These are phyloP conservation scores for Falco rusticolus DNA, from an alignment of 2,797 vertebrate species.

Conservation along the genomic window DNA sequence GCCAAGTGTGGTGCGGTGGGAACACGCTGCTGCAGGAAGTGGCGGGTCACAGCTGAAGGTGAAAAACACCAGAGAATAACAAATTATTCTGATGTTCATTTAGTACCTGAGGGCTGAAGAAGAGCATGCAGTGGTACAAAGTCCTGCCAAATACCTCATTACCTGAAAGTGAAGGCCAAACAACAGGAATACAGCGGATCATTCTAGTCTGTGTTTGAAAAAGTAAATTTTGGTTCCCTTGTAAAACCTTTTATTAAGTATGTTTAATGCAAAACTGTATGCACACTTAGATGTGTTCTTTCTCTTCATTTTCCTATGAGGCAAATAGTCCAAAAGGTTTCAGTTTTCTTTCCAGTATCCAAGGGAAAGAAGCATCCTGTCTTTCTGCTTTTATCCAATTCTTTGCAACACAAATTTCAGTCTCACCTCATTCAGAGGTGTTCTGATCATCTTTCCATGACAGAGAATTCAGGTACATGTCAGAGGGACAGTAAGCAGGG, in stretches of 20 bases:
- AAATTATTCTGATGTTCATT: fast-evolving
- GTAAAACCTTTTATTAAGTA: neutral
- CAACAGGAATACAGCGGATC: neutral
- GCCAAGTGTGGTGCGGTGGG: fast-evolving
- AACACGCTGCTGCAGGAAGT: neutral
- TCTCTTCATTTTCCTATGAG: neutral
- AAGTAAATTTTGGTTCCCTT: neutral
- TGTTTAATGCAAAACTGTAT: neutral
- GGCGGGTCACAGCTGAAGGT: fast-evolving
- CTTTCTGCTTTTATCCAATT: neutral
- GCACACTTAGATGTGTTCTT: neutral
- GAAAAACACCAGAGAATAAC: neutral
- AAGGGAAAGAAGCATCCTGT: neutral
- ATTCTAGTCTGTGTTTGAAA: neutral
- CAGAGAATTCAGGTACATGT: neutral
- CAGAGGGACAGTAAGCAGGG: neutral
- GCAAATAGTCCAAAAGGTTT: neutral
- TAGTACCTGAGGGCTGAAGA: neutral
- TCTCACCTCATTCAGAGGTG: neutral
- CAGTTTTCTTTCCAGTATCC: neutral
- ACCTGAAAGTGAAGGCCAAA: neutral
- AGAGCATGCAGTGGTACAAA: neutral
- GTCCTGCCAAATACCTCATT: fast-evolving
- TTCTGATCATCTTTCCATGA: neutral
- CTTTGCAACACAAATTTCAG: neutral